Evolutionary conservation across 2,888 invertebrate genomes (phyloP).

Genomic region (Ornithoptera priamus): DNA sequence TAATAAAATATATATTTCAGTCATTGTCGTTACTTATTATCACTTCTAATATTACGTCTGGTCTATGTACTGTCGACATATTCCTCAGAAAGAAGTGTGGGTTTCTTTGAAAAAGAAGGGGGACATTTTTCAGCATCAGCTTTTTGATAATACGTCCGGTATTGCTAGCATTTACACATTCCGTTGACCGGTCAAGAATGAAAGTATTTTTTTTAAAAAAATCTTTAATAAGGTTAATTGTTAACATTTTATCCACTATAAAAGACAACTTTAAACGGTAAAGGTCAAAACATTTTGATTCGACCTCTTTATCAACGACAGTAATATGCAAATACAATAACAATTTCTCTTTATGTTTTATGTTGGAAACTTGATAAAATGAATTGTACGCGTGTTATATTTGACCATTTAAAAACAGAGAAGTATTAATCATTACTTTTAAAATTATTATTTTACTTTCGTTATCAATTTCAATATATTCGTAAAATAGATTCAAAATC

Average conservation of each 20-base stretch:
- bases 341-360: not conserved
- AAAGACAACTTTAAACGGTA: conserved; percentile 28
- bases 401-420: not conserved
- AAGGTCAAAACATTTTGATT: conserved; percentile 51
- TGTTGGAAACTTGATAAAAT: conserved; percentile 34
- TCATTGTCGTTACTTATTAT: too few relatives aligned
- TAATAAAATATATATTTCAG: too few relatives aligned
- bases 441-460: not conserved
- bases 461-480: not conserved
- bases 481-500: not conserved
- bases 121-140: too few relatives aligned
- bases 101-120: too few relatives aligned
- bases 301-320: conserved; percentile 47
- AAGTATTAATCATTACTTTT: not conserved
- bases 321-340: conserved; percentile 39
- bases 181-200: too few relatives aligned
- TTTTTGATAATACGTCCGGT: too few relatives aligned
- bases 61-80: too few relatives aligned
- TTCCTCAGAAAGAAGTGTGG: too few relatives aligned
- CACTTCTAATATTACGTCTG: too few relatives aligned
- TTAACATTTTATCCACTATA: not conserved
- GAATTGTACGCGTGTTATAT: not conserved
- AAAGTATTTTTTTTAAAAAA: too few relatives aligned
- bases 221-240: not conserved
- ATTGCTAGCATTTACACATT: too few relatives aligned